These are phyloP conservation scores for Helicolenus hilgendorfi DNA, from an alignment of 2,797 vertebrate species.

Conservation along the genomic window DNA sequence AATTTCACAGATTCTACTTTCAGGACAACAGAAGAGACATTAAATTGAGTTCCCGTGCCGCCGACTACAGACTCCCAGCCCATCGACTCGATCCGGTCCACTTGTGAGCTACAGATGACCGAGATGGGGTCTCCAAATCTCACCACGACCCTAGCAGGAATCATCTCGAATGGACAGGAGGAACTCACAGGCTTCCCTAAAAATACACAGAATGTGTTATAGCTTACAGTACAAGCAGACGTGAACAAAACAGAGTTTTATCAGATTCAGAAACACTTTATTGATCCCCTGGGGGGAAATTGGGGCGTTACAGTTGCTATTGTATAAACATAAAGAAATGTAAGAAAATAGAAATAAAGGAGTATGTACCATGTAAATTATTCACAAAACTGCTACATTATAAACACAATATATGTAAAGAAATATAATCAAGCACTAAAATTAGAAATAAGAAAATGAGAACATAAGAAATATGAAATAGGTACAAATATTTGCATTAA, in stretches of 20 bases:
- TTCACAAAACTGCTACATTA: no score
- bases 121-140: slow-evolving; percentile 35
- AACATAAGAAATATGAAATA: no score
- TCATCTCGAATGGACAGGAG: slow-evolving; percentile 23
- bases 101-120: slow-evolving; percentile 58
- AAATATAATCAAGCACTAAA: no score
- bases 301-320: no score
- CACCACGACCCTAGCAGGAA: slow-evolving; percentile 42
- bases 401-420: no score
- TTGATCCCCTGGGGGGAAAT: no score
- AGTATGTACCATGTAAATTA: no score
- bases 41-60: background rate
- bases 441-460: no score
- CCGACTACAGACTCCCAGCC: slow-evolving; percentile 64
- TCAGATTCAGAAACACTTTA: no score
- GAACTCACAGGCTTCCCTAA: slow-evolving; percentile 27
- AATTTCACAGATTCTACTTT: fast-evolving
- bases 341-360: no score
- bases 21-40: background rate
- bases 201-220: background rate
- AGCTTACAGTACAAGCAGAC: background rate
- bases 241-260: background rate
- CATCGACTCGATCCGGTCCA: background rate
- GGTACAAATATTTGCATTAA: no score
- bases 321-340: no score